Percentiles rank a stretch among this genome's conserved stretches.
phyloP scores from a whole-genome alignment of 2,797 vertebrate genomes.

The Phrynocephalus vlangalii region DNA sequence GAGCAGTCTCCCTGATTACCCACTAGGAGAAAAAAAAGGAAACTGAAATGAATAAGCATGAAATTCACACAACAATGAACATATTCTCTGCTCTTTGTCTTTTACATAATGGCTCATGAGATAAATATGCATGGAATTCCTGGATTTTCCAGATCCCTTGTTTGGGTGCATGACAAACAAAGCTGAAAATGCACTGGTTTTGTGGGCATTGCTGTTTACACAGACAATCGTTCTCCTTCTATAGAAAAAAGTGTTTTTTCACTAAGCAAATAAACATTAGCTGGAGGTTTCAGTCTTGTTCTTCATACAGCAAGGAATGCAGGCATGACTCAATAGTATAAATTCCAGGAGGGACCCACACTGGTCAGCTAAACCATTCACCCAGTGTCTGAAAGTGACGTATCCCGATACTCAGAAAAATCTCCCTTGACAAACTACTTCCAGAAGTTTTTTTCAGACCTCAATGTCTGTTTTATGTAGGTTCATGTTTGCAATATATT shows the following conservation, averaged over 20 bases:
- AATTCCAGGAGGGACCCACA: conserved; percentile 54
- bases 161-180: conserved; percentile 15
- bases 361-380: conserved; percentile 50
- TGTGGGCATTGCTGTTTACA: conserved; percentile 21
- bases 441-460: background rate
- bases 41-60: conserved; percentile 63
- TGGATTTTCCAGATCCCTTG: conserved; percentile 54
- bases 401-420: background rate
- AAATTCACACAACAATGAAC: conserved; percentile 38
- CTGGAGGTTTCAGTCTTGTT: conserved; percentile 58
- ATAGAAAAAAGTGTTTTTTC: conserved; percentile 62
- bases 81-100: conserved; percentile 60
- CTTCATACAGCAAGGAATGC: conserved; percentile 70
- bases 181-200: conserved; percentile 35
- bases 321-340: background rate
- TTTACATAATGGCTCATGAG: conserved; percentile 68
- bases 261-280: conserved; percentile 58
- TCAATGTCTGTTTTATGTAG: background rate
- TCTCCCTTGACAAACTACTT: background rate
- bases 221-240: conserved; percentile 63
- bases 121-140: conserved; percentile 71
- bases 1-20: conserved; percentile 53
- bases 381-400: background rate
- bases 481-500: rapidly evolving
- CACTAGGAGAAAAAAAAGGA: conserved; percentile 59